These are phyloP conservation scores for Myodes glareolus DNA, from an alignment of 2,113 vertebrate species.

Conservation along the genomic window DNA sequence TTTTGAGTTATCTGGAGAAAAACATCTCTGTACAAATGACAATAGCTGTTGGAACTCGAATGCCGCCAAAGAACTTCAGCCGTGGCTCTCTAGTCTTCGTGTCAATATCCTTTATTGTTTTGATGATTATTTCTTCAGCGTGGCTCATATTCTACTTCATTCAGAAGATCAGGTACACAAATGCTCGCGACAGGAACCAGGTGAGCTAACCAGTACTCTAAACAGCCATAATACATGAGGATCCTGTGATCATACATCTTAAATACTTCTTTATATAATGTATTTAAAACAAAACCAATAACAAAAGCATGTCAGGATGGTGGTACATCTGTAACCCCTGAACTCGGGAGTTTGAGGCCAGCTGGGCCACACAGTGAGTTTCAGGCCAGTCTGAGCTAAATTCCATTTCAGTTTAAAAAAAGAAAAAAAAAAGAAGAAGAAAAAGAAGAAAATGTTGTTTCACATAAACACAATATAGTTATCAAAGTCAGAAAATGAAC, in stretches of 20 bases:
- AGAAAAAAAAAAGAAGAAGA: background rate
- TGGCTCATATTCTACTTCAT: conserved; percentile 99
- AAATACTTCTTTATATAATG: background rate
- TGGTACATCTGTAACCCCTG: background rate
- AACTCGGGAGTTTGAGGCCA: background rate
- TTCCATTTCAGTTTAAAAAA: background rate
- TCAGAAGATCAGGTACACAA: conserved; percentile 97
- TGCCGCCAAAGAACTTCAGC: conserved; percentile 92
- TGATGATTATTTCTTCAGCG: conserved; percentile 98
- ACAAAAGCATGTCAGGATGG: background rate
- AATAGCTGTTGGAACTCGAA: conserved; percentile 92
- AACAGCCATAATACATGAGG: accelerated
- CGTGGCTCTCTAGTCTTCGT: conserved; percentile 97
- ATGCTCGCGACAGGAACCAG: conserved; percentile 95
- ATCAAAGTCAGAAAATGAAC: conserved; percentile 15
- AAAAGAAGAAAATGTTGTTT: background rate
- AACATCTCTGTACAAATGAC: conserved; percentile 95
- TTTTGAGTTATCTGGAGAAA: conserved; percentile 94
- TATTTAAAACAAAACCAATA: background rate
- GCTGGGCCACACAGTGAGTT: too few relatives aligned
- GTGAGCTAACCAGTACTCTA: conserved; percentile 83
- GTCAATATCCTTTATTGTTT: conserved; percentile 98
- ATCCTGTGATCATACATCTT: background rate
- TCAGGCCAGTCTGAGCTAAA: background rate
- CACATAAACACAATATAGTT: background rate